Conservation (phyloP, 2,797 vertebrate genomes). For the Epinephelus malabaricus region DNA sequence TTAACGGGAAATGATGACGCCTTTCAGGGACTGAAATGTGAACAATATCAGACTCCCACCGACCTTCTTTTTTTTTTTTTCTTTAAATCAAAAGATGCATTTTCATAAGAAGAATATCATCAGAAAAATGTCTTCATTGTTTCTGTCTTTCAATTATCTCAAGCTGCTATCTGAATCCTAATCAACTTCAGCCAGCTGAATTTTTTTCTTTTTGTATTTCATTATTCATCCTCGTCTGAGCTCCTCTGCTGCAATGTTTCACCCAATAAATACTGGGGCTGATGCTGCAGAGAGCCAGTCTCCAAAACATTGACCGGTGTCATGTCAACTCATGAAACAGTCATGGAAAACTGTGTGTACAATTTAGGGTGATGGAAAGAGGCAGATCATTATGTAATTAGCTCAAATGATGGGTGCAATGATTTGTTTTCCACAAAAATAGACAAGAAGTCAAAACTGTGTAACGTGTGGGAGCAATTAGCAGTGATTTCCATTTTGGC, state of each 20-base stretch:
- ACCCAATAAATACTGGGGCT: background rate
- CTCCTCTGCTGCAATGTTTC: constrained; percentile 20
- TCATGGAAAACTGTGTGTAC: background rate
- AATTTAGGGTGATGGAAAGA: background rate
- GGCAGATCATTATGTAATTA: background rate
- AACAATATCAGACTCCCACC: background rate
- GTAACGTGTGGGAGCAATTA: background rate
- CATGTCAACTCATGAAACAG: background rate
- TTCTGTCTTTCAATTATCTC: background rate
- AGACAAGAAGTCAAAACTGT: constrained; percentile 3
- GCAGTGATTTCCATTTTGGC: background rate
- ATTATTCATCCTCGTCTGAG: constrained; percentile 10
- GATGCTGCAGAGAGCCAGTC: background rate
- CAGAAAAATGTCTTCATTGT: background rate
- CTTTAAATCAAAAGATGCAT: background rate
- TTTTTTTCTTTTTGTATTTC: background rate
- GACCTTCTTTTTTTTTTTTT: background rate
- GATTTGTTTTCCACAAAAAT: constrained; percentile 4
- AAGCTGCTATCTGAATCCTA: background rate
- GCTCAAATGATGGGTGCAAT: background rate
- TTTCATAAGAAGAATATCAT: constrained; percentile 11
- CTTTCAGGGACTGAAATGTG: constrained; percentile 29
- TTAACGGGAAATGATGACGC: constrained; percentile 28
- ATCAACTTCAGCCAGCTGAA: constrained; percentile 13
- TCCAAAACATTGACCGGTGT: background rate